Conservation (phyloP, 2,797 vertebrate species). For the Malurus leucopterus region DNA sequence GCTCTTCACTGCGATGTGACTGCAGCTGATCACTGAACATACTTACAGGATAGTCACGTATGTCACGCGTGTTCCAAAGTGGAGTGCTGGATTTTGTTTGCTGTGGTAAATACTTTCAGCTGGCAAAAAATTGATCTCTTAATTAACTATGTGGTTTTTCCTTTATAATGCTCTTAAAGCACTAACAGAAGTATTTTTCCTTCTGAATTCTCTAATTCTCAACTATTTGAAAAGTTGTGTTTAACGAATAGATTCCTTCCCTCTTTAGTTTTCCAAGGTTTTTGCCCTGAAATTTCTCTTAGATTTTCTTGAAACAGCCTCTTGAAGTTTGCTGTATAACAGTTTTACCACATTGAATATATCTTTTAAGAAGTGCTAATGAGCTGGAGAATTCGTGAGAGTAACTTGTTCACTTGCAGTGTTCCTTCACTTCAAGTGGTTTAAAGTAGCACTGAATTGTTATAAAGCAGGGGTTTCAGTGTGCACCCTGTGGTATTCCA, state of each 20-base stretch:
- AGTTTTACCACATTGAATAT: neutral
- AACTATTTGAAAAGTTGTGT: neutral
- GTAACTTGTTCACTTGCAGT: neutral
- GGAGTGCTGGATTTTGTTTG: neutral
- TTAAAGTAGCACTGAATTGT: neutral
- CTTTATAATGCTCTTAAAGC: neutral
- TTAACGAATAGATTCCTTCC: neutral
- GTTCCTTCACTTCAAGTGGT: neutral
- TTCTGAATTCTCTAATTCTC: neutral
- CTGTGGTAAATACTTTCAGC: neutral
- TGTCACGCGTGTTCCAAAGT: neutral
- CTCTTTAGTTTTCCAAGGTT: neutral
- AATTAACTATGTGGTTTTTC: neutral
- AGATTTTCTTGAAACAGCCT: neutral
- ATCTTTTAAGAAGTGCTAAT: neutral
- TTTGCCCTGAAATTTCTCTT: neutral
- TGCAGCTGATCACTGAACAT: conserved; percentile 11
- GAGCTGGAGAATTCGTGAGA: neutral
- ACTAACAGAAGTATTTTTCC: neutral
- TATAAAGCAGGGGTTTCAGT: neutral
- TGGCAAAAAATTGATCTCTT: neutral
- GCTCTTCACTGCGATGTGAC: neutral
- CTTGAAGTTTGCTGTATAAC: neutral
- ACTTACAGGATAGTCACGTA: neutral
- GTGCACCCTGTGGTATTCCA: neutral